Evolutionary conservation across 1,140 invertebrate species (phyloP).

Genomic region (Drosophila cardini): DNA sequence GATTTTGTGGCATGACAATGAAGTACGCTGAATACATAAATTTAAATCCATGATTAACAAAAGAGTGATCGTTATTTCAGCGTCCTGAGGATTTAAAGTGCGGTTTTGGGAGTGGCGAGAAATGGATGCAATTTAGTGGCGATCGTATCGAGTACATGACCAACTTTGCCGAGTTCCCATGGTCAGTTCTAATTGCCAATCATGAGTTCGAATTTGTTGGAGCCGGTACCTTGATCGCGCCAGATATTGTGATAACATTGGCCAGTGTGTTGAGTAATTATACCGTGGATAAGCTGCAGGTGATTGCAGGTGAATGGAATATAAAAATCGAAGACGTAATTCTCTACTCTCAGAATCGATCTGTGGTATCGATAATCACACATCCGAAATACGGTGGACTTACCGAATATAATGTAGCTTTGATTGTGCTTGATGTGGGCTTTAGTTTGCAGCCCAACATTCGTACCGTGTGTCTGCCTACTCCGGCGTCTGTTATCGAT

Average conservation of each 20-base stretch:
- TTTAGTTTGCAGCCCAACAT: conserved; percentile 30
- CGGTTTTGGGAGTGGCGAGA: background rate
- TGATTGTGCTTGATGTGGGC: background rate
- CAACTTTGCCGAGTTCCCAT: conserved; percentile 14
- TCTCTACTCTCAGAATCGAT: background rate
- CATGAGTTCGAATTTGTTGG: background rate
- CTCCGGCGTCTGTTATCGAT: background rate
- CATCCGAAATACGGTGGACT: background rate
- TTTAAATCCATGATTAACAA: too few relatives aligned
- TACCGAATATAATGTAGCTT: conserved; percentile 7
- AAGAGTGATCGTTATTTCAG: background rate
- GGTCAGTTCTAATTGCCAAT: conserved; percentile 19
- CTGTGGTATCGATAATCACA: background rate
- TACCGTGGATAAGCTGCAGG: background rate
- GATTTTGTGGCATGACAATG: too few relatives aligned
- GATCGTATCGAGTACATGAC: background rate
- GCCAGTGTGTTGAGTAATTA: background rate
- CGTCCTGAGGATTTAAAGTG: background rate
- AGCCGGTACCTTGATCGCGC: conserved; percentile 18
- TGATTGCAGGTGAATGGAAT: conserved; percentile 42
- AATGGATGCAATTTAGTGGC: background rate
- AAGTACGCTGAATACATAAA: too few relatives aligned
- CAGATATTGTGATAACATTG: conserved; percentile 15
- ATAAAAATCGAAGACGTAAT: background rate
- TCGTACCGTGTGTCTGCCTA: conserved; percentile 14